Base-by-base conservation (phyloP, 1,140 invertebrate genomes). In the Delia radicum region DNA sequence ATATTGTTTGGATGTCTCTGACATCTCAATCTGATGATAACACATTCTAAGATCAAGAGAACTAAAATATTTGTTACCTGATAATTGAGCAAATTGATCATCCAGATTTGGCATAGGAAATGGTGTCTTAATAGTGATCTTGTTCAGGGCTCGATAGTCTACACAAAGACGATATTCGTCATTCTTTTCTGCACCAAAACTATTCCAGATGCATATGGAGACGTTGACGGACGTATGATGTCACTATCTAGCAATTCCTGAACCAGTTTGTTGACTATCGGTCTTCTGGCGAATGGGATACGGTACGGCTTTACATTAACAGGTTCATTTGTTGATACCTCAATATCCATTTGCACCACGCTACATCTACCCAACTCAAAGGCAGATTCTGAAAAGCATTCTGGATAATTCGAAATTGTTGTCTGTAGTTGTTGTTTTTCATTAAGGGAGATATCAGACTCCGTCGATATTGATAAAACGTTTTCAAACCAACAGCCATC, bases 21-120 rank as follows among this genome's bases (percentile, higher is more conserved):
- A 77, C 0, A 89, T 75, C 6, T 76, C 67, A 18, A 90, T 80
- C 79, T 90, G 89, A 79, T 85, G 87, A 79, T 87, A 90, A 5
- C 89, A 89, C 46, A 78, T 82, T 0, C 74, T 74, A 5, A 88
- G 42, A 79, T 90, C 88, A 6, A 90, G 74, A 0, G 81, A 29
- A 4, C 27, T 65, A 31, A 65, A 65, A 29, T n/a, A 29, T 3
- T 10, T 2, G 10, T 65, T 65, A 29, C 42, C 18, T 8, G 80
- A 3, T 78, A 80, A 75, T 3, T 79, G 81, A 37, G 90, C 80
- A 15, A 90, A 77, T 24, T 82, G 82, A 26, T 88, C 82, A 26
- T 86, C 84, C 55, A 90, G 82, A 15, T 83, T 80, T 5, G 87
- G 88, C 29, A 90, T 76, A 15, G 90, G 89, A 78, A 86, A 91